Conservation (phyloP, 2,888 invertebrate species). For the Tenthredo notha region DNA sequence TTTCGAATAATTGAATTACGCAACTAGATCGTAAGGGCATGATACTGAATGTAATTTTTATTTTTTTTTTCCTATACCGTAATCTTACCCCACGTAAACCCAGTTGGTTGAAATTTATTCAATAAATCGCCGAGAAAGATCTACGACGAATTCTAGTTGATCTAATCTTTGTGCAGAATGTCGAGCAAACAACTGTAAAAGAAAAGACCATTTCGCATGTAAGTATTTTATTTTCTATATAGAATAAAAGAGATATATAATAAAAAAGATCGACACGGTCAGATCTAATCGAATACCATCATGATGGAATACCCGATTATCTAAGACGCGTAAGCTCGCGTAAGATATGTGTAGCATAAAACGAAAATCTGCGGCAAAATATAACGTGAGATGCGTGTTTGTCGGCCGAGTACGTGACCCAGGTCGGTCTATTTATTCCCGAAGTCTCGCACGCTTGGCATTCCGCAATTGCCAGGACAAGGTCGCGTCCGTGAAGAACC, state of each 20-base stretch:
- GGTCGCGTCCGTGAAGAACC: conserved; percentile 46
- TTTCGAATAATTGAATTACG: neutral
- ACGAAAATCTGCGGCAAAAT: conserved; percentile 1
- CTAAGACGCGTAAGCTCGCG: neutral
- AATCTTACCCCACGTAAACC: neutral
- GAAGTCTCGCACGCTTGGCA: conserved; percentile 44
- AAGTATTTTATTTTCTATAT: neutral
- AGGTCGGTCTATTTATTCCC: conserved; percentile 43
- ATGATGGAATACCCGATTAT: conserved; percentile 7
- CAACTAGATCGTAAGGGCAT: neutral
- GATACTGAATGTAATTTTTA: neutral
- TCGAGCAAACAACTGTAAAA: conserved; percentile 21
- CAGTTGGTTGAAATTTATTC: neutral
- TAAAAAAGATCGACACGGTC: neutral
- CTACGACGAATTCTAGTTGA: neutral
- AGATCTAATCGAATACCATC: conserved; percentile 19
- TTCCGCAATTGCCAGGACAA: conserved; percentile 48
- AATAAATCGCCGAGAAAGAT: neutral
- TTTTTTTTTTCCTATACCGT: neutral
- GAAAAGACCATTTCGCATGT: neutral
- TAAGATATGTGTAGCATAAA: conserved; percentile 40
- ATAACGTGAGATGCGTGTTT: conserved; percentile 50
- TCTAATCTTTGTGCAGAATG: neutral
- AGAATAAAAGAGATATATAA: neutral
- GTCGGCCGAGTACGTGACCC: conserved; percentile 48